A percentile compares a stretch with the other conserved stretches of the same genome.
phyloP scores from a whole-genome alignment of 37 sponge, comb jelly and placozoan genomes.

The Oscarella lobularis region DNA sequence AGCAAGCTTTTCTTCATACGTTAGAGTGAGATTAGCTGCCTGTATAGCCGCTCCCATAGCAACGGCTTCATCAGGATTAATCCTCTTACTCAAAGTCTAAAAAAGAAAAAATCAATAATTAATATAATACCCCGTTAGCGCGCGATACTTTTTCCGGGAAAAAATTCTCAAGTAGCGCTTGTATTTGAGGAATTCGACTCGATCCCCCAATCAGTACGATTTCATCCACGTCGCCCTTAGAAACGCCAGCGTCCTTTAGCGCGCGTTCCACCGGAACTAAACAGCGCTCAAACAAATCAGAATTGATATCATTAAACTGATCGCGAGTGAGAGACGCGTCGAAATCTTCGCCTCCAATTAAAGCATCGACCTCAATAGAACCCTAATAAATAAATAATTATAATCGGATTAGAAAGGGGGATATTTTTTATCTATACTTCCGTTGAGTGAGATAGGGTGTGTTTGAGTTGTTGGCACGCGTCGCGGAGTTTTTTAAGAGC shows the following conservation, averaged over 20 bases:
- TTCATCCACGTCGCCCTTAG: constrained; percentile 44
- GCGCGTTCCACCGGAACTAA: constrained; percentile 51
- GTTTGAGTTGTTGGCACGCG: constrained; percentile 71
- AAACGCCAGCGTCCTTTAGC: constrained; percentile 53
- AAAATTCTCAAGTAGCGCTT: constrained; percentile 42
- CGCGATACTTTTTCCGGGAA: constrained; percentile 21
- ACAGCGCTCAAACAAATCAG: constrained; percentile 46
- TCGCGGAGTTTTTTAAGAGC: constrained; percentile 75
- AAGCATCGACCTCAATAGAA: constrained; percentile 63
- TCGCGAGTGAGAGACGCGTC: constrained; percentile 68
- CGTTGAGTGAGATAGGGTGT: constrained; percentile 72
- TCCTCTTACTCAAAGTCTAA: constrained; percentile 60
- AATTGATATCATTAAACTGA: constrained; percentile 58
- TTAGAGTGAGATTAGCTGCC: constrained; percentile 62
- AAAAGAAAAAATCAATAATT: constrained; percentile 1
- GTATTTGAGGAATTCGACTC: constrained; percentile 60
- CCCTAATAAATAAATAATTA: constrained; percentile 2
- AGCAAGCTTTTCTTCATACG: constrained; percentile 37
- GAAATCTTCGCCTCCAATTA: constrained; percentile 76
- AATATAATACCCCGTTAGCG: background rate
- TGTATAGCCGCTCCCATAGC: constrained; percentile 93
- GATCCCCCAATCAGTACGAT: constrained; percentile 83
- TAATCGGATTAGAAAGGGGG: too few species aligned
- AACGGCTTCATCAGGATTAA: constrained; percentile 93
- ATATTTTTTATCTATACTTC: background rate